Evolutionary conservation across 2,113 vertebrate genomes (phyloP).

Genomic region (Daphoenositta chrysoptera): DNA sequence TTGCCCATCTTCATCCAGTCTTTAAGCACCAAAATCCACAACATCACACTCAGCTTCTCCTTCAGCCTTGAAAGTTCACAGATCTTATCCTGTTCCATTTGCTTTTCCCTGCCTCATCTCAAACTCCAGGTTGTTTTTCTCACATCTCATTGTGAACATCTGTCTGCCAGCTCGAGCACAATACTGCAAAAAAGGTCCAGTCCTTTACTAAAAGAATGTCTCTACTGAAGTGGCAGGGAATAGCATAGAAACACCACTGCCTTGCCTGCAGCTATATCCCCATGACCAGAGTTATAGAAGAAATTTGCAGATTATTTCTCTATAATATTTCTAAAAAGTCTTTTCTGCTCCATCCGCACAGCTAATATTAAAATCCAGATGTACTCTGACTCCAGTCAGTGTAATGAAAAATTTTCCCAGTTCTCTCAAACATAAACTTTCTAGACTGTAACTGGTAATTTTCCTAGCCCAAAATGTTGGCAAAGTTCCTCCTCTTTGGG

Average conservation of each 20-base stretch:
- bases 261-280: not conserved
- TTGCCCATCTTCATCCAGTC: not conserved
- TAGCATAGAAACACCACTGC: not conserved
- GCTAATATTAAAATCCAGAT: not conserved
- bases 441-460: not conserved
- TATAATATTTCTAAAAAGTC: not conserved
- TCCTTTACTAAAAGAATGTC: not conserved
- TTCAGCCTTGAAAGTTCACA: not conserved
- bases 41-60: not conserved
- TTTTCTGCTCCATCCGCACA: not conserved
- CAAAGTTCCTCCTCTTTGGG: not conserved
- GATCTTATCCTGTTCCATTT: not conserved
- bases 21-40: not conserved
- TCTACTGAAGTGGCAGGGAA: not conserved
- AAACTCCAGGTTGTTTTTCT: not conserved
- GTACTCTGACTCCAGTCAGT: not conserved
- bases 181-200: not conserved
- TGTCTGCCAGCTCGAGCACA: not conserved
- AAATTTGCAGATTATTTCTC: not conserved
- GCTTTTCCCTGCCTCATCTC: not conserved
- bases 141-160: not conserved
- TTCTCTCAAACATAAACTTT: not conserved
- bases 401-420: not conserved
- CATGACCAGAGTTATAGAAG: not conserved
- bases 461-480: not conserved